Evolutionary conservation across 2,113 vertebrate genomes (phyloP).

Genomic region (Lanius ludovicianus): DNA sequence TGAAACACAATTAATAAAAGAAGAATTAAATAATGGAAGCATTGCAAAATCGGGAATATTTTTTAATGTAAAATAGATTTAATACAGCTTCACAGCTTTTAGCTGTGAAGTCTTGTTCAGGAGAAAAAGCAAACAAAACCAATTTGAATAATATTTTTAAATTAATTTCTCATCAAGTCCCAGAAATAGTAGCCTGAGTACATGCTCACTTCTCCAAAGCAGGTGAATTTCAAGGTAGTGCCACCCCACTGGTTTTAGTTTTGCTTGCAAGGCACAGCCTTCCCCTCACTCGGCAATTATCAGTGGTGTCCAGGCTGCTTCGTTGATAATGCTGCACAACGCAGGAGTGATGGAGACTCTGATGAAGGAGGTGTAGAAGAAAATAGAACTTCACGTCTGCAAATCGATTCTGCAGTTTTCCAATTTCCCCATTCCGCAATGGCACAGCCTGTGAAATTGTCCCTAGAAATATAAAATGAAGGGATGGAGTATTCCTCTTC

Average conservation of each 20-base stretch:
- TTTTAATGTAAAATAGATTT: background rate
- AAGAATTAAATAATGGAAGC: background rate
- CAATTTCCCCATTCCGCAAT: conserved; percentile 82
- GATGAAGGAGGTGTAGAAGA: conserved; percentile 79
- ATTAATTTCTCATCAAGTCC: background rate
- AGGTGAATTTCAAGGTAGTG: background rate
- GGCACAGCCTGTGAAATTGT: conserved; percentile 87
- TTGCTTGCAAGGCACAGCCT: conserved; percentile 27
- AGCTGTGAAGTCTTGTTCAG: background rate
- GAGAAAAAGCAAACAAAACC: background rate
- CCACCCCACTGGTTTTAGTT: background rate
- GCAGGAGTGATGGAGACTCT: conserved; percentile 71
- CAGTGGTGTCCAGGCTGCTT: conserved; percentile 63
- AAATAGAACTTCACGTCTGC: conserved; percentile 85
- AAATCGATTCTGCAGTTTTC: conserved; percentile 87
- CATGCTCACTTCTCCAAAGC: background rate
- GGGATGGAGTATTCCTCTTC: conserved; percentile 69
- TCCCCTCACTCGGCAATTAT: conserved; percentile 67
- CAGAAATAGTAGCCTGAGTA: background rate
- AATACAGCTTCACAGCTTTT: background rate
- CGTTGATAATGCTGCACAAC: conserved; percentile 70
- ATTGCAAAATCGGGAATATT: background rate
- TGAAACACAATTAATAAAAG: background rate
- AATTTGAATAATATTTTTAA: background rate
- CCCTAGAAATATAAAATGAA: conserved; percentile 77